These are phyloP conservation scores for Physeter macrocephalus DNA, from an alignment of 2,113 vertebrate genomes.

Conservation along the genomic window DNA sequence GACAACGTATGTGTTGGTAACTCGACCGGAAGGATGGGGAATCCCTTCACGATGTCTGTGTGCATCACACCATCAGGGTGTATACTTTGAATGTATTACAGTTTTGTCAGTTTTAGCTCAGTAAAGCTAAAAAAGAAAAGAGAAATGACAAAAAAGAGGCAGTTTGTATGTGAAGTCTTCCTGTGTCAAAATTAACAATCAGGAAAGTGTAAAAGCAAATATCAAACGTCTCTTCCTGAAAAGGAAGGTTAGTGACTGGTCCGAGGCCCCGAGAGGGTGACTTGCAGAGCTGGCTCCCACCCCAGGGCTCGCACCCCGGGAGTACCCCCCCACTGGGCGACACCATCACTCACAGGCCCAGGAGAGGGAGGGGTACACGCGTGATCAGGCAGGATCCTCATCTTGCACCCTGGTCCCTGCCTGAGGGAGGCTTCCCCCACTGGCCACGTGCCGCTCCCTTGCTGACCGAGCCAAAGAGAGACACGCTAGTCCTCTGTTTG, in stretches of 20 bases:
- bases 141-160: neutral
- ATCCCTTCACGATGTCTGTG: neutral
- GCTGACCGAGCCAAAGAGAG: neutral
- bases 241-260: neutral
- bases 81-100: neutral
- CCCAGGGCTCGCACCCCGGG: neutral
- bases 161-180: neutral
- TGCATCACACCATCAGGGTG: neutral
- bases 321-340: no score
- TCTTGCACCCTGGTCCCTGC: neutral
- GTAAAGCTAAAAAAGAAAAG: neutral
- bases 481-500: neutral
- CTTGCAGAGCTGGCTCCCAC: neutral
- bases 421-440: neutral
- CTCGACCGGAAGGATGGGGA: neutral
- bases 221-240: neutral
- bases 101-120: neutral
- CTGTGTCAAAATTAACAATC: neutral
- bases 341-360: accelerated
- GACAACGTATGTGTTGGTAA: neutral
- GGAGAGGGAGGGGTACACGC: accelerated
- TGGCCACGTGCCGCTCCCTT: neutral
- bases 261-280: neutral
- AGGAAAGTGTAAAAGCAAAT: neutral
- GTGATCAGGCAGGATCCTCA: neutral